A percentile compares a stretch with the other conserved stretches of the same genome.
phyloP scores from a whole-genome alignment of 2,888 invertebrate species.

The Folsomia manolachei region DNA sequence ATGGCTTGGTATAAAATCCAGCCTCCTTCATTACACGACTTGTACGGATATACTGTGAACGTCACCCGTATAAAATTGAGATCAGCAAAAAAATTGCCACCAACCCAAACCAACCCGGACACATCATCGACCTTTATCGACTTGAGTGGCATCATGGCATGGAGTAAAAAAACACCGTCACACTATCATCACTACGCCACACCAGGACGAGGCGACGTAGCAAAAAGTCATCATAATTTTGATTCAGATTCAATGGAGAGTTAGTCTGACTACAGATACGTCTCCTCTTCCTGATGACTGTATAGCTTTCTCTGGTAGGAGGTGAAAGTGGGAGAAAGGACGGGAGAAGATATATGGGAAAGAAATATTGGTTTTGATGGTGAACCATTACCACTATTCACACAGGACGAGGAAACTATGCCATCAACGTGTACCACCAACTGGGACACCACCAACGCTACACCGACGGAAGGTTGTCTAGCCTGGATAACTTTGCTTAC shows the following conservation, averaged over 20 bases:
- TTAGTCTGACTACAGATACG: too few relatives aligned
- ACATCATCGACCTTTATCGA: background rate
- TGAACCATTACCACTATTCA: background rate
- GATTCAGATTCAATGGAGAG: background rate
- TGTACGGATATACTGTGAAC: background rate
- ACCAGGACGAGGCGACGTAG: background rate
- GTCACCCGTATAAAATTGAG: background rate
- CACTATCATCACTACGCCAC: background rate
- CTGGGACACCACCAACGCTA: slow-evolving; percentile 4
- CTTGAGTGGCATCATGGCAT: background rate
- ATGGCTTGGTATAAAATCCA: background rate
- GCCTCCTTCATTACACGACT: background rate
- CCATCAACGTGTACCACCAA: background rate
- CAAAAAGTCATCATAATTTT: slow-evolving; percentile 6
- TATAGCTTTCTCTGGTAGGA: too few relatives aligned
- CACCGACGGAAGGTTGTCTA: too few relatives aligned
- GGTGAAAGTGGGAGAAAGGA: background rate
- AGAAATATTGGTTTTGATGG: slow-evolving; percentile 8
- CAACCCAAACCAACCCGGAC: background rate
- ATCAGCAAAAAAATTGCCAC: background rate
- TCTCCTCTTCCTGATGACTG: too few relatives aligned
- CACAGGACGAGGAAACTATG: background rate
- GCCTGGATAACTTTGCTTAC: too few relatives aligned
- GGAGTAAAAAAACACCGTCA: background rate
- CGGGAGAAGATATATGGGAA: background rate